A percentile compares a stretch with the other conserved stretches of the same genome.
These are phyloP conservation scores for Brenthis daphne DNA, from an alignment of 2,888 invertebrate species.

Conservation along the genomic window DNA sequence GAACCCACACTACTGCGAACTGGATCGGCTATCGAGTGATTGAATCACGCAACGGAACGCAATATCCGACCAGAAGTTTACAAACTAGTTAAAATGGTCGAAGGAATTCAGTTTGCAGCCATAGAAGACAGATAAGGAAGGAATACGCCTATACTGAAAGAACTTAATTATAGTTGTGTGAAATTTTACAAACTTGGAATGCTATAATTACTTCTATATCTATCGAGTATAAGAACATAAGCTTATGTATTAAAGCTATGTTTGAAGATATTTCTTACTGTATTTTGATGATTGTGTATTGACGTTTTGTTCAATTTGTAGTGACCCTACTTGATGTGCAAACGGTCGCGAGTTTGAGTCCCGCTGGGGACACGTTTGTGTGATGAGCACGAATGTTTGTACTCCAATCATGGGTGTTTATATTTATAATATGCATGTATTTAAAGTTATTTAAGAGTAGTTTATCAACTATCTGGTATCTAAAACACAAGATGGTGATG, in stretches of 20 bases:
- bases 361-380: no score
- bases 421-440: no score
- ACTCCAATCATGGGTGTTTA: no score
- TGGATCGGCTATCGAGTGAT: slow-evolving; percentile 59
- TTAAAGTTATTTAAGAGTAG: no score
- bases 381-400: no score
- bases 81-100: slow-evolving; percentile 42
- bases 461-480: no score
- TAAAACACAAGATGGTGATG: no score
- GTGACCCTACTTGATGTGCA: no score
- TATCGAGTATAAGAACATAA: slow-evolving; percentile 1
- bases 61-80: slow-evolving; percentile 51
- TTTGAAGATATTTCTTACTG: neutral
- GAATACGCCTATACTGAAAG: slow-evolving; percentile 25
- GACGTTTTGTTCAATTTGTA: no score
- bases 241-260: neutral
- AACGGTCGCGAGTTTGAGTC: no score
- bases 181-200: slow-evolving; percentile 21
- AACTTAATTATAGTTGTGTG: slow-evolving; percentile 24
- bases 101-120: slow-evolving; percentile 37
- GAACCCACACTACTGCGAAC: slow-evolving; percentile 54
- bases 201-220: slow-evolving; percentile 19
- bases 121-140: slow-evolving; percentile 35
- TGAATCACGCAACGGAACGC: slow-evolving; percentile 60
- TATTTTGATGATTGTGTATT: no score